Evolutionary conservation across 2,888 invertebrate genomes (phyloP).

Genomic region (Ryuthela nishihirai): DNA sequence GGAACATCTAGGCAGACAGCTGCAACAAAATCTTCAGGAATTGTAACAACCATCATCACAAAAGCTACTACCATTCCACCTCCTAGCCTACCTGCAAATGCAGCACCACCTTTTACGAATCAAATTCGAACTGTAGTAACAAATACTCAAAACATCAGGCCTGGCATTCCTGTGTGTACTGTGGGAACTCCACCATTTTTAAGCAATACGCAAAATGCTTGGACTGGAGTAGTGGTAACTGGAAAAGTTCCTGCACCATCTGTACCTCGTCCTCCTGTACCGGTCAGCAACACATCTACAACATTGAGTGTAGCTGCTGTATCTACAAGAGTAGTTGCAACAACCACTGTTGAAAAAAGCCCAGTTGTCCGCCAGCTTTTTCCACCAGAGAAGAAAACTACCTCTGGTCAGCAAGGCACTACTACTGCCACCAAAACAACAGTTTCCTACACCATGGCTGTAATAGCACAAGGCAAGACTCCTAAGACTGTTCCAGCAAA

Average conservation of each 20-base stretch:
- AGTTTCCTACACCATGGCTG: conserved; percentile 46
- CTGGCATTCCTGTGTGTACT: conserved; percentile 29
- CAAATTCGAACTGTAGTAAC: conserved; percentile 24
- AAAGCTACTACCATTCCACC: conserved; percentile 35
- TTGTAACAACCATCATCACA: conserved; percentile 13
- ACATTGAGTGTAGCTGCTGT: conserved; percentile 13
- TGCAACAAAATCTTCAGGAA: conserved; percentile 26
- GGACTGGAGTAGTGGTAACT: conserved; percentile 31
- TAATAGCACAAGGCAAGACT: conserved; percentile 40
- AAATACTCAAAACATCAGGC: conserved; percentile 31
- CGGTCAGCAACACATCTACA: conserved; percentile 19
- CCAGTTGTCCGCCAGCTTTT: conserved; percentile 49
- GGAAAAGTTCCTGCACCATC: conserved; percentile 39
- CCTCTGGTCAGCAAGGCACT: conserved; percentile 13
- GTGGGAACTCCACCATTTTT: conserved; percentile 29
- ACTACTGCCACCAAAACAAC: conserved; percentile 60
- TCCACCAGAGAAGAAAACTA: conserved; percentile 44
- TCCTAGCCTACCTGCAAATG: conserved; percentile 36
- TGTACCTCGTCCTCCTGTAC: conserved; percentile 34
- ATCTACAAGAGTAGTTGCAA: conserved; percentile 10
- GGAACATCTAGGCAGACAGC: conserved; percentile 10
- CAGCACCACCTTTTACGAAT: conserved; percentile 35
- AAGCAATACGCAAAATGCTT: conserved; percentile 32
- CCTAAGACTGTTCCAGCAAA: conserved; percentile 40
- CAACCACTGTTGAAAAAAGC: conserved; percentile 36